Evolutionary conservation across 1,140 invertebrate species (phyloP).

Genomic region (Lucilia sericata): DNA sequence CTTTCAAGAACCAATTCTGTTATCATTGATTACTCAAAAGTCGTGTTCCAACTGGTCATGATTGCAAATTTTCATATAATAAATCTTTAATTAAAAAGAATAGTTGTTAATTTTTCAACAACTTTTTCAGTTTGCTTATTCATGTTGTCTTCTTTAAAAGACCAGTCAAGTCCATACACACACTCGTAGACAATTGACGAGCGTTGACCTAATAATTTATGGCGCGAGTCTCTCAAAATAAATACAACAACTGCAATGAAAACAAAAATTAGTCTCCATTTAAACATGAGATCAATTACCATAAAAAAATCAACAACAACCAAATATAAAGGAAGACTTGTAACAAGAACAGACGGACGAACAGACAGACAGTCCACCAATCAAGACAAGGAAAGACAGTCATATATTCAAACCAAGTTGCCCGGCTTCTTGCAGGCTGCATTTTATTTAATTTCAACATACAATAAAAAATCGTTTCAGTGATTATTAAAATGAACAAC

Average conservation of each 20-base stretch:
- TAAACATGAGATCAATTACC: conserved; percentile 26
- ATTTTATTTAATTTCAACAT: no score
- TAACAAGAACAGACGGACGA: neutral
- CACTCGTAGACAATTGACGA: conserved; percentile 26
- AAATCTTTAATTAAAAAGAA: conserved; percentile 25
- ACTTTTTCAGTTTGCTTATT: neutral
- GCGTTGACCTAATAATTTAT: conserved; percentile 24
- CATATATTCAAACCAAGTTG: no score
- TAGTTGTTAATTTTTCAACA: conserved; percentile 21
- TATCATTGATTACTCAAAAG: no score
- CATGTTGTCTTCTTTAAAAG: neutral
- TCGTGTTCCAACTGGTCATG: neutral
- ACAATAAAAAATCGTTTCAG: no score
- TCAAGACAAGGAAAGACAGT: neutral
- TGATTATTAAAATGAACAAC: no score
- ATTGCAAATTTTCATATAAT: conserved; percentile 4
- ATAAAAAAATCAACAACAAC: conserved; percentile 7
- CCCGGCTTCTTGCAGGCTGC: no score
- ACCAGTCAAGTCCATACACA: neutral
- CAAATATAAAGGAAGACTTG: neutral
- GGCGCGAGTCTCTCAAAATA: conserved; percentile 12
- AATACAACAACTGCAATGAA: neutral
- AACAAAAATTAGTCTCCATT: conserved; percentile 27
- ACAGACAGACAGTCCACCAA: neutral
- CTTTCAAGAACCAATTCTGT: no score